A percentile compares a stretch with the other conserved stretches of the same genome.
These are phyloP conservation scores for Acrocera orbiculus DNA, from an alignment of 2,888 invertebrate genomes.

Conservation along the genomic window DNA sequence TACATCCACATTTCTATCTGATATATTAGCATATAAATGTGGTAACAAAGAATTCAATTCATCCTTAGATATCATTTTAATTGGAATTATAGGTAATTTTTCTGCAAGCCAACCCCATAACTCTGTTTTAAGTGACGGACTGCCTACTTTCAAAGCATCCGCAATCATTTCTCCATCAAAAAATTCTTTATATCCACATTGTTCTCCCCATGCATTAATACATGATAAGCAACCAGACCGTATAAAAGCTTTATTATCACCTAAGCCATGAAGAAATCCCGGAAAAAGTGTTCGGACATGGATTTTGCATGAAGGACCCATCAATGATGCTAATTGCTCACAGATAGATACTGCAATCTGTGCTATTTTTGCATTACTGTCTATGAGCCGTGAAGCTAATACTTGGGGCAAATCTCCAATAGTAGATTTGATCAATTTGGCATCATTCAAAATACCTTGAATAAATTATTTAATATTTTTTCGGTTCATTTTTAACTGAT, in stretches of 20 bases:
- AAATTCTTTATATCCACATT: conserved; percentile 61
- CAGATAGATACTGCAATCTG: conserved; percentile 70
- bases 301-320: conserved; percentile 64
- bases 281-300: conserved; percentile 72
- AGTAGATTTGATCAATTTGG: conserved; percentile 63
- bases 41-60: conserved; percentile 65
- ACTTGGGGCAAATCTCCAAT: conserved; percentile 73
- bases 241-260: conserved; percentile 61
- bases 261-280: conserved; percentile 64
- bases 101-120: conserved; percentile 74
- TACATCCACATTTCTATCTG: conserved; percentile 83
- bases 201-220: conserved; percentile 69
- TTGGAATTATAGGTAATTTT: conserved; percentile 52
- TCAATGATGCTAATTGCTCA: conserved; percentile 59
- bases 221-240: conserved; percentile 64
- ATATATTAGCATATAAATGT: conserved; percentile 60
- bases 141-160: conserved; percentile 71
- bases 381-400: conserved; percentile 56
- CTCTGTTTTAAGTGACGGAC: conserved; percentile 64
- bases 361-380: conserved; percentile 85
- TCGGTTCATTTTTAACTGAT: not conserved
- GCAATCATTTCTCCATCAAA: conserved; percentile 80
- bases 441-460: conserved; percentile 34
- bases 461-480: not conserved
- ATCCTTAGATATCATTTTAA: conserved; percentile 58